A percentile compares a stretch with the other conserved stretches of the same genome.
Evolutionary conservation across 1,140 invertebrate species (phyloP).

Genomic region (Holcopasites calliopsidis): DNA sequence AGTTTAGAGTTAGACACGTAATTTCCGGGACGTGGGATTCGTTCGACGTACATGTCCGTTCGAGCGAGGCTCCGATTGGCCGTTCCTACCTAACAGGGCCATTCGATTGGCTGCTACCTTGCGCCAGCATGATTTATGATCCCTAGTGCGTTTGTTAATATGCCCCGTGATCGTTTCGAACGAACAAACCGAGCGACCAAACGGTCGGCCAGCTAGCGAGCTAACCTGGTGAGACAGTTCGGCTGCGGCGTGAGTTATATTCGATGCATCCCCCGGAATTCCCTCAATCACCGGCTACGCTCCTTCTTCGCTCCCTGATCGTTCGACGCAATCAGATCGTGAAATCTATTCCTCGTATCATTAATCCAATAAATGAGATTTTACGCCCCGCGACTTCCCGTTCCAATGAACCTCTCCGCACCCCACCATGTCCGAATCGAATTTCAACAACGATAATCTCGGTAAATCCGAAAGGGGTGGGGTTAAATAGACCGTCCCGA

Average conservation of each 20-base stretch:
- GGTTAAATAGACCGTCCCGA: not conserved
- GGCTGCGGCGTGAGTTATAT: slow-evolving; percentile 48
- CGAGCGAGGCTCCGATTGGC: slow-evolving; percentile 57
- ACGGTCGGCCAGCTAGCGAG: slow-evolving; percentile 22
- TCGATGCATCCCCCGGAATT: slow-evolving; percentile 20
- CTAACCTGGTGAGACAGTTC: slow-evolving; percentile 41
- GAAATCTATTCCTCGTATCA: slow-evolving; percentile 27
- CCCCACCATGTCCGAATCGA: not conserved
- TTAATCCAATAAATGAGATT: slow-evolving; percentile 13
- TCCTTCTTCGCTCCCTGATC: slow-evolving; percentile 28
- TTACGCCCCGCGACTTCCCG: not conserved
- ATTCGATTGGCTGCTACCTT: slow-evolving; percentile 67
- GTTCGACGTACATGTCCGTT: slow-evolving; percentile 62
- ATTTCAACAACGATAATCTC: slow-evolving; percentile 1
- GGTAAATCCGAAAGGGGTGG: not conserved
- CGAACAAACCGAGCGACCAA: slow-evolving; percentile 45
- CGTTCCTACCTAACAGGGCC: slow-evolving; percentile 53
- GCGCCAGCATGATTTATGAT: slow-evolving; percentile 73
- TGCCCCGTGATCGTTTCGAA: slow-evolving; percentile 59
- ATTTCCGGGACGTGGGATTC: slow-evolving; percentile 73
- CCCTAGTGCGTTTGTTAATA: slow-evolving; percentile 69
- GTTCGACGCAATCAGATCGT: not conserved
- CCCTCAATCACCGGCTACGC: slow-evolving; percentile 19
- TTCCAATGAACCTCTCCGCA: not conserved
- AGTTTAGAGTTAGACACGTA: slow-evolving; percentile 79